These are phyloP conservation scores for Rhinichthys osculus DNA, from an alignment of 2,797 vertebrate species.

Conservation along the genomic window DNA sequence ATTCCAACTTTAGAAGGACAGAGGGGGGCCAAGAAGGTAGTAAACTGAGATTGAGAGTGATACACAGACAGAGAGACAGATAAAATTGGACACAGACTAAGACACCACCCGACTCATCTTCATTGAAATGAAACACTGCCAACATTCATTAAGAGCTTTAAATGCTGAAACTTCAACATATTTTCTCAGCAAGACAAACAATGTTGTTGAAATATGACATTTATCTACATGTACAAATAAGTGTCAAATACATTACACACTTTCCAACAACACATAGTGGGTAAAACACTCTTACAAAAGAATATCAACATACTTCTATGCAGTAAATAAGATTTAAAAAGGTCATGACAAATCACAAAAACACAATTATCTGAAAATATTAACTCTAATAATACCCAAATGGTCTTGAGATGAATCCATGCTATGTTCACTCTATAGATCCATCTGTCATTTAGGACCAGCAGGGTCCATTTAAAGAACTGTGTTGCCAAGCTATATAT, in stretches of 20 bases:
- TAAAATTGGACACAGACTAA: constrained; percentile 35
- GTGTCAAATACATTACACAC: neutral
- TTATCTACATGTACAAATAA: neutral
- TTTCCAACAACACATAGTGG: neutral
- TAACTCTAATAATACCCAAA: neutral
- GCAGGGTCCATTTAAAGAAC: constrained; percentile 29
- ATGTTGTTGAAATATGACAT: neutral
- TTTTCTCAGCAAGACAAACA: neutral
- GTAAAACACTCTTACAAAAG: neutral
- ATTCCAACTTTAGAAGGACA: constrained; percentile 43
- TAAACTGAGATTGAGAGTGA: constrained; percentile 32
- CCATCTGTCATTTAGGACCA: constrained; percentile 14
- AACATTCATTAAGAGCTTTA: neutral
- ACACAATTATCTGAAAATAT: neutral
- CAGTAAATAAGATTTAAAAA: neutral
- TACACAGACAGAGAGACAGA: constrained; percentile 31
- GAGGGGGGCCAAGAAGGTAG: constrained; percentile 32
- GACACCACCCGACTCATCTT: neutral
- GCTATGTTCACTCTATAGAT: constrained; percentile 27
- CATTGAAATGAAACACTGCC: neutral
- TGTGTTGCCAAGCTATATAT: constrained; percentile 32
- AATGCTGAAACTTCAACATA: neutral
- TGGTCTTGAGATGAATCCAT: neutral
- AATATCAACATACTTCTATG: neutral
- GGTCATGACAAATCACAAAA: neutral